phyloP scores from a whole-genome alignment of 2,113 vertebrate genomes.

The Cyprinodon tularosa region DNA sequence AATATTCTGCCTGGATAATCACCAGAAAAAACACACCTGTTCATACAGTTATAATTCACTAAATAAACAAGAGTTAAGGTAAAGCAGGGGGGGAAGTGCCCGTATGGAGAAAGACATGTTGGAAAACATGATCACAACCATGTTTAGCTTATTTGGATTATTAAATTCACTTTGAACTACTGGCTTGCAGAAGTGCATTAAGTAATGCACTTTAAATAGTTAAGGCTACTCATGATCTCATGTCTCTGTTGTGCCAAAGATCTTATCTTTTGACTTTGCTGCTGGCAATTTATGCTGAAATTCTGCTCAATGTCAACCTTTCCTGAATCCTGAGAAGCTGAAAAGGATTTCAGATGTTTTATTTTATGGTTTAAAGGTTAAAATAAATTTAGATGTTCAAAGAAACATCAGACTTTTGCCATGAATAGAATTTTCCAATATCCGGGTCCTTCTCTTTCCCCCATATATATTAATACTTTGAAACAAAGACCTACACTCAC shows the following conservation, averaged over 20 bases:
- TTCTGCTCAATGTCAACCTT: background rate
- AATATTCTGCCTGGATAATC: slow-evolving; percentile 4
- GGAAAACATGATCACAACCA: background rate
- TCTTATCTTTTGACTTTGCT: slow-evolving; percentile 10
- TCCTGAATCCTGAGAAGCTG: background rate
- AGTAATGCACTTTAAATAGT: background rate
- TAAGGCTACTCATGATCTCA: slow-evolving; percentile 17
- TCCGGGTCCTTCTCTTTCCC: background rate
- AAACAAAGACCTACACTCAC: background rate
- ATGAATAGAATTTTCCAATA: background rate
- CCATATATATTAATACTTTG: slow-evolving; percentile 1
- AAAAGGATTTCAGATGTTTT: no score
- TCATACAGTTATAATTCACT: background rate
- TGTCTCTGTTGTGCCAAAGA: background rate
- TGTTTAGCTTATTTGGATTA: background rate
- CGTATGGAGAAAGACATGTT: background rate
- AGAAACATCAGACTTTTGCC: background rate
- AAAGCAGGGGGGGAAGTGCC: no score
- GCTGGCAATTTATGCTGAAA: background rate
- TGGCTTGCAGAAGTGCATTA: background rate
- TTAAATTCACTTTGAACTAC: background rate
- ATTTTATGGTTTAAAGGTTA: background rate
- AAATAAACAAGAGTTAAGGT: background rate
- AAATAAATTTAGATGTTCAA: background rate
- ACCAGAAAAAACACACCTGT: background rate